A percentile compares a stretch with the other conserved stretches of the same genome.
Evolutionary conservation across 2,113 vertebrate genomes (phyloP).

Genomic region (Agapornis roseicollis): DNA sequence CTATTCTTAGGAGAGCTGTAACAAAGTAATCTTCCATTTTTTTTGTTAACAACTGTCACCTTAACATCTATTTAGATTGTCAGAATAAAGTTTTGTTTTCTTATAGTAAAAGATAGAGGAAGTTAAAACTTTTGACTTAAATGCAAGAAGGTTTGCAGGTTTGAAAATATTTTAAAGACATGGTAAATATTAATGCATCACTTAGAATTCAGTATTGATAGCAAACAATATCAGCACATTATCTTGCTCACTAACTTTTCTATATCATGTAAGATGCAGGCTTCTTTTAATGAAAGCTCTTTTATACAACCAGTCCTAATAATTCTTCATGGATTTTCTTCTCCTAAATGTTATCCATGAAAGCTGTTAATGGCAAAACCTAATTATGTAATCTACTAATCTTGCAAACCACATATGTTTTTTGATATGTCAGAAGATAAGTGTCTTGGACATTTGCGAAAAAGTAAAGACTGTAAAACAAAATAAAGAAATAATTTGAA

Average conservation of each 20-base stretch:
- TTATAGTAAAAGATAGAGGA: not conserved
- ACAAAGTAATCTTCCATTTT: not conserved
- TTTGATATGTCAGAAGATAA: not conserved
- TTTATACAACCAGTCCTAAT: not conserved
- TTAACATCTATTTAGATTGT: not conserved
- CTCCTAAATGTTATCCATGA: not conserved
- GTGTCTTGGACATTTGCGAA: not conserved
- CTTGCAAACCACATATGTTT: not conserved
- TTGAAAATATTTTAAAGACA: not conserved
- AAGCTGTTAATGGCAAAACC: not conserved
- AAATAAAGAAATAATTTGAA: not conserved
- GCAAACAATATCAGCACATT: not conserved
- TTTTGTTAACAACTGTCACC: not conserved
- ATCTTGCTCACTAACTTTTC: not conserved
- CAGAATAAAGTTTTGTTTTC: not conserved
- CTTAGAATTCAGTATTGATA: not conserved
- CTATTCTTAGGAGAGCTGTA: rapidly evolving
- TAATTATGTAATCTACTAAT: not conserved
- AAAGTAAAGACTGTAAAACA: not conserved
- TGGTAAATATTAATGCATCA: not conserved
- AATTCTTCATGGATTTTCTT: not conserved
- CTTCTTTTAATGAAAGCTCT: not conserved
- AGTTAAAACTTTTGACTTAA: not conserved
- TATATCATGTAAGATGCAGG: not conserved
- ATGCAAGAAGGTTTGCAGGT: not conserved